These are phyloP conservation scores for Sialis fuliginosa DNA, from an alignment of 2,888 invertebrate genomes.

Conservation along the genomic window DNA sequence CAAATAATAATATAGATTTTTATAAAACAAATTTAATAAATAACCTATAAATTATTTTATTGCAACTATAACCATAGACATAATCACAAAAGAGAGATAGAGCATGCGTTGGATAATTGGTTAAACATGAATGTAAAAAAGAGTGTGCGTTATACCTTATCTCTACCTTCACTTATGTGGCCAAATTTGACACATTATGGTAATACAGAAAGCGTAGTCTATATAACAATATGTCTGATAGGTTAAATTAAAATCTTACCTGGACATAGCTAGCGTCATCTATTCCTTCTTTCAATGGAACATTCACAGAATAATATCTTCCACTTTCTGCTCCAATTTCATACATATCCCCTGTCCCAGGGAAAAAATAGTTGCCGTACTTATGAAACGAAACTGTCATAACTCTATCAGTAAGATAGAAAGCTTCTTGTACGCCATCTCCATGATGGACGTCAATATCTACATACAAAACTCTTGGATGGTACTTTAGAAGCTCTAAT, in stretches of 20 bases:
- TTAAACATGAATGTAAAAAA: too few relatives aligned
- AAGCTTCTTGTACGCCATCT: slow-evolving; percentile 94
- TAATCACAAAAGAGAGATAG: too few relatives aligned
- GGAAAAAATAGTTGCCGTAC: slow-evolving; percentile 95
- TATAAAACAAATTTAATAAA: slow-evolving; percentile 26
- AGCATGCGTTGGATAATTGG: too few relatives aligned
- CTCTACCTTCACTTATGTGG: too few relatives aligned
- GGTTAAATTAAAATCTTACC: slow-evolving; percentile 21
- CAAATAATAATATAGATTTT: slow-evolving; percentile 17
- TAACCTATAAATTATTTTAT: slow-evolving; percentile 18
- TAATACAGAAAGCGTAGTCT: too few relatives aligned
- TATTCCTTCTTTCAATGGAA: slow-evolving; percentile 94
- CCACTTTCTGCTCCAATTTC: slow-evolving; percentile 95
- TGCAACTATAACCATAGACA: too few relatives aligned
- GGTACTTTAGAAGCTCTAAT: slow-evolving; percentile 82
- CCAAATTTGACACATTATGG: too few relatives aligned
- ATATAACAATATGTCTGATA: too few relatives aligned
- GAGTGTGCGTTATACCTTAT: too few relatives aligned
- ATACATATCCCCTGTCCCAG: slow-evolving; percentile 98
- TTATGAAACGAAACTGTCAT: slow-evolving; percentile 99
- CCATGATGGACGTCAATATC: slow-evolving; percentile 99
- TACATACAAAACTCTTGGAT: slow-evolving; percentile 88
- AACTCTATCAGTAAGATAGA: slow-evolving; percentile 90
- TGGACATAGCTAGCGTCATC: slow-evolving; percentile 85
- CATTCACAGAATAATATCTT: slow-evolving; percentile 93